A percentile compares a stretch with the other conserved stretches of the same genome.
Evolutionary conservation across 2,888 invertebrate genomes (phyloP).

Genomic region (Sinodicranocentrus sp.): DNA sequence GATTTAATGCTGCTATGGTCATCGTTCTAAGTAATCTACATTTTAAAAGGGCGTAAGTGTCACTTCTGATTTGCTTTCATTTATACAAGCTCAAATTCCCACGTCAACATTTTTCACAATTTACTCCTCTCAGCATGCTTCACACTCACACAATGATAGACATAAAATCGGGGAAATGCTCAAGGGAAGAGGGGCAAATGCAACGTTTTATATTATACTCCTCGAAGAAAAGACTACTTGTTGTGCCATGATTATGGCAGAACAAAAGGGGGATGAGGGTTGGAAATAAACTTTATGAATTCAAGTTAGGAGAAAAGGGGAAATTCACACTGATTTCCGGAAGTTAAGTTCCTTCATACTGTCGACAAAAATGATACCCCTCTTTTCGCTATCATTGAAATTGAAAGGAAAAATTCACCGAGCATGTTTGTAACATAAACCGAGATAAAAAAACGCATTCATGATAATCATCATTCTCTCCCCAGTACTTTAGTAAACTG

Average conservation of each 20-base stretch:
- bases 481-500: constrained; percentile 2
- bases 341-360: constrained; percentile 65
- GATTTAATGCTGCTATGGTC: no score
- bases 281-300: constrained; percentile 38
- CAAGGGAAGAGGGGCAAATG: not conserved
- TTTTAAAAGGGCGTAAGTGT: no score
- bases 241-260: constrained; percentile 5
- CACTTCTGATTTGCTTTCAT: constrained; percentile 3
- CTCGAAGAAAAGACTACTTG: not conserved
- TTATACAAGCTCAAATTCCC: not conserved
- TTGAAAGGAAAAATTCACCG: constrained; percentile 35
- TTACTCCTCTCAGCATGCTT: no score
- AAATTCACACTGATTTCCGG: constrained; percentile 68
- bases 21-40: no score
- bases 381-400: constrained; percentile 38
- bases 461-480: constrained; percentile 18
- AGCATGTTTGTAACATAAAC: constrained; percentile 23
- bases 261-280: constrained; percentile 50
- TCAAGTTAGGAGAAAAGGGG: constrained; percentile 49
- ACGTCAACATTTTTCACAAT: constrained; percentile 1
- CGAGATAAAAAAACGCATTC: constrained; percentile 20
- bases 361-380: not conserved
- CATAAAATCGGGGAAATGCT: not conserved
- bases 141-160: not conserved
- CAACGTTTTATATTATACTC: not conserved